Conservation (phyloP, 2,888 invertebrate species). For the Rhagonycha lutea region DNA sequence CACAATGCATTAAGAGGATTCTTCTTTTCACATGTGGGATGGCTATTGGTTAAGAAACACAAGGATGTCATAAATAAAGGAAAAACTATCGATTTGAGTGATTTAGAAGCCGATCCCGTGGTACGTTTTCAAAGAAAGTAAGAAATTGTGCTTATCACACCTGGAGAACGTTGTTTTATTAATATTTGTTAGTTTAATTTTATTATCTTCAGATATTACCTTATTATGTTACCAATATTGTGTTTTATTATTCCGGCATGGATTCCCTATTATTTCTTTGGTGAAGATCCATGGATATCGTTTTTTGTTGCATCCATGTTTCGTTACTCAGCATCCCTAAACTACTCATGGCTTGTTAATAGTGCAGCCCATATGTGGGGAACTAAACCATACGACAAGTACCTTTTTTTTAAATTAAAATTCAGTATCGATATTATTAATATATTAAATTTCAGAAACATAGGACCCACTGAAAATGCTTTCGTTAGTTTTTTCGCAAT, state of each 20-base stretch:
- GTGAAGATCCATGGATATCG: not conserved
- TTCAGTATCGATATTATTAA: not conserved
- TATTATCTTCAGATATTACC: not conserved
- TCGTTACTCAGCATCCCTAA: constrained; percentile 77
- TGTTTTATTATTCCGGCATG: not conserved
- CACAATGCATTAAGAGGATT: constrained; percentile 85
- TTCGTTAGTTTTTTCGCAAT: constrained; percentile 72
- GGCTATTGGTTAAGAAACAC: constrained; percentile 88
- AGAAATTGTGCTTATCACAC: constrained; percentile 40
- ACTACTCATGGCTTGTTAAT: constrained; percentile 88
- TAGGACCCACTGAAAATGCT: constrained; percentile 79
- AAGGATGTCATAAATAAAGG: constrained; percentile 87
- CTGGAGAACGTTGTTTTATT: not conserved
- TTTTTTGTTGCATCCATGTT: constrained; percentile 72
- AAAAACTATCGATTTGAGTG: constrained; percentile 81
- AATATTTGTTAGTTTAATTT: not conserved
- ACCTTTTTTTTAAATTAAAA: not conserved
- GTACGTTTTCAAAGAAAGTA: constrained; percentile 86
- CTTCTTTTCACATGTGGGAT: constrained; percentile 95
- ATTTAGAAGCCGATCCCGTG: constrained; percentile 81
- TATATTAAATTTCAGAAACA: constrained; percentile 59
- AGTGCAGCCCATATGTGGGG: constrained; percentile 81
- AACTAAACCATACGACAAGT: constrained; percentile 53
- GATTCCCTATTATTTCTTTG: not conserved
- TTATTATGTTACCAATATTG: too few species aligned